These are phyloP conservation scores for Aratinga solstitialis DNA, from an alignment of 2,797 vertebrate genomes.

Conservation along the genomic window DNA sequence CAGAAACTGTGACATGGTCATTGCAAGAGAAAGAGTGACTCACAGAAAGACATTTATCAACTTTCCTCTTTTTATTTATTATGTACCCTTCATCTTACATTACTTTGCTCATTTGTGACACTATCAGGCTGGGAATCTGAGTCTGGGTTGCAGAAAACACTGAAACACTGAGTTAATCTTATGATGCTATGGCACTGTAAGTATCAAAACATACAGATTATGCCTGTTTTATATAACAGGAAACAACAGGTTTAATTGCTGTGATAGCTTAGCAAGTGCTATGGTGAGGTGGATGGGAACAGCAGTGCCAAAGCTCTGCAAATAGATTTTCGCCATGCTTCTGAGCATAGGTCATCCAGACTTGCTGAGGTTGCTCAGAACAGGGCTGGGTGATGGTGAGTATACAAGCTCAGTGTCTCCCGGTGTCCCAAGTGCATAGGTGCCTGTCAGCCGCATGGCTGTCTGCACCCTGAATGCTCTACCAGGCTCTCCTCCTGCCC, in stretches of 20 bases:
- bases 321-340: neutral
- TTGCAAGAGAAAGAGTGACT: neutral
- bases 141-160: neutral
- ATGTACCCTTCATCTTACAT: neutral
- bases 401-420: neutral
- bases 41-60: neutral
- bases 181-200: neutral
- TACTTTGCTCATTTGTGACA: neutral
- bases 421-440: neutral
- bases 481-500: neutral
- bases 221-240: neutral
- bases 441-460: neutral
- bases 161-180: neutral
- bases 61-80: neutral
- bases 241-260: neutral
- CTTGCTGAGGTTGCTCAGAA: neutral
- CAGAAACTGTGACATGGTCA: neutral
- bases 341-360: neutral
- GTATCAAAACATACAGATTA: neutral
- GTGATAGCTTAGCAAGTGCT: neutral
- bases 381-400: rapidly evolving
- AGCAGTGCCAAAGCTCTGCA: neutral
- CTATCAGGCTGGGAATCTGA: neutral
- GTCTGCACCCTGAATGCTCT: neutral
- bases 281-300: neutral